Base-by-base conservation (phyloP, 2,113 vertebrate species). In the Balaeniceps rex region DNA sequence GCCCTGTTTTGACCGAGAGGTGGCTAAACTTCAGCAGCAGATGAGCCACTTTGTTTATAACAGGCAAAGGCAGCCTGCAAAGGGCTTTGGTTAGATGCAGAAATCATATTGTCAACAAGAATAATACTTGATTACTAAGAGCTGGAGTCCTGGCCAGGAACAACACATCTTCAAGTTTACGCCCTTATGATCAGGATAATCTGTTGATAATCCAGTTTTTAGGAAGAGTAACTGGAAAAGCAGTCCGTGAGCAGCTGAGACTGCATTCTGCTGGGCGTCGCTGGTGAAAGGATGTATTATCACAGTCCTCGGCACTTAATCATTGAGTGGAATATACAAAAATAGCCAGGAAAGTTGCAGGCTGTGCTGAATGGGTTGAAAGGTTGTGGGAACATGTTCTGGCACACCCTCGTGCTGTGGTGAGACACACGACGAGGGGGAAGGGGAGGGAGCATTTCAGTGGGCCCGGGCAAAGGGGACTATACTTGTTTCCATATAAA, bases 321-420 rank as follows among this genome's bases (percentile, higher is more conserved):
- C 83, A 83, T 79, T 47, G 77, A 91, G 83, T 76, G 77, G 77
- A 94, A 89, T n/a, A 95, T 72, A 82, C 90, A 92, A 71, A 97
- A 95, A 92, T 91, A 82, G 83, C 80, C 80, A 95, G 93, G 66
- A 90, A 93, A 95, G 89, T 91, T 93, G 87, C 81, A 94, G 88
- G 54, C 91, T 89, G 57, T 34, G 81, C 87, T 68, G 86, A 94
- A 94, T n/a, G 93, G 79, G 96, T 96, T 95, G 90, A 97, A 96
- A 96, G 90, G 91, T 93, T 95, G 95, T 97, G 97, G 97, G 92
- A 97, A 97, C 83, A 84, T 89, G 72, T 92, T 96, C 95, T 97
- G 95, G 90, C 94, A 92, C 86, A 91, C 36, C 36, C 92, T 83
- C 2, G 13, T 57, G 87, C 83, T 91, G 81, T 91, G 76, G 72